Base-by-base conservation (phyloP, 2,113 vertebrate species). In the Oreochromis tanganicae region DNA sequence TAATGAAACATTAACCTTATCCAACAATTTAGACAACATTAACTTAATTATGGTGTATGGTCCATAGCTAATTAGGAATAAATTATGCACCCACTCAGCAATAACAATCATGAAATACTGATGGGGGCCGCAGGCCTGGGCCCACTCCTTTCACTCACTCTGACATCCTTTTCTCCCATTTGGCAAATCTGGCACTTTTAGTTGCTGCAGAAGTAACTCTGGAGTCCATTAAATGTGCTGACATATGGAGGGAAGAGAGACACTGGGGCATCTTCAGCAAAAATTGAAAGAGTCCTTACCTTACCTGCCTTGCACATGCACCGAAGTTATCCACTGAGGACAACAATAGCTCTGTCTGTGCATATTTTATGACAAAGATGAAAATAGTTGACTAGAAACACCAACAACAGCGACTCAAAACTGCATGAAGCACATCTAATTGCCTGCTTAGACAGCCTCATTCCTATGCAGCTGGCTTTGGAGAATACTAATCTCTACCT, bases 331-430 rank as follows among this genome's bases (percentile, higher is more conserved):
- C 85, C 83, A 83, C 80, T 19, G 86, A 92, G 88, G 79, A 88
- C 81, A 80, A 93, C 90, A 90, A 92, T 82, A 85, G 78, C 59
- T 87, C 83, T 81, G 50, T 84, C 73, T 78, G 87, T 89, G 92
- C 88, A 92, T 91, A 90, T 92, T 94, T 93, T 89, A 89, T 90
- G 82, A 89, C 84, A 89, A 85, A 88, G 86, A 89, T 91, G 83
- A 89, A 94, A 92, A 91, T 71, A 85, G 84, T 85, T 38, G 83
- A 90, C 78, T 81, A 82, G 87, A 93, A 91, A 91, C 57, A 29
- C 87, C 66, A 84, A 85, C 88, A 89, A 85, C 85, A 78, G 57
- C 4, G 17, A 50, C 87, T 83, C 50, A 24, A 87, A 93, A 84
- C 73, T 68, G 78, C 87, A 87, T 90, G 81, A 80, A 84, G 88